Evolutionary conservation across 2,113 vertebrate species (phyloP).

Genomic region (Chinchilla lanigera): DNA sequence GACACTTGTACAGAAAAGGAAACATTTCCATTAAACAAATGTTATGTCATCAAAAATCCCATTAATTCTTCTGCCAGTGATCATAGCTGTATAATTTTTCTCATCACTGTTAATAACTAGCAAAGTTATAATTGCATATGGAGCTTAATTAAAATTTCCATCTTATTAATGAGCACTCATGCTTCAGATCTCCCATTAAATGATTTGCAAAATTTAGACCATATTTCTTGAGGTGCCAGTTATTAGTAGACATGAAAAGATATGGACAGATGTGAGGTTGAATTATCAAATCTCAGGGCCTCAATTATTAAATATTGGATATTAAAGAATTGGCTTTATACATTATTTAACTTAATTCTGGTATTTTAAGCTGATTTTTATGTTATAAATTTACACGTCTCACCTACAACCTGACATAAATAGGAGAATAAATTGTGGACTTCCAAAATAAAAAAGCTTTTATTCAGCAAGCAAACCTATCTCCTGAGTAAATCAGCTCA

Average conservation of each 20-base stretch:
- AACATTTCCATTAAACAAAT: conserved; percentile 80
- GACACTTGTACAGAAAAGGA: conserved; percentile 79
- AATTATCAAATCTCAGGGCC: conserved; percentile 27
- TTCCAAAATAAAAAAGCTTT: conserved; percentile 4
- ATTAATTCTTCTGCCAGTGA: conserved; percentile 61
- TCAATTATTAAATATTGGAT: conserved; percentile 22
- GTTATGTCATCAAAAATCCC: conserved; percentile 77
- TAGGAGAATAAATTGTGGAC: neutral
- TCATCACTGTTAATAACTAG: conserved; percentile 77
- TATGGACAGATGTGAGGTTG: neutral
- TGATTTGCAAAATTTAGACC: conserved; percentile 61
- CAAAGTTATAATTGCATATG: conserved; percentile 77
- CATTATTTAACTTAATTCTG: conserved; percentile 25
- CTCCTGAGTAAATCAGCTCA: neutral
- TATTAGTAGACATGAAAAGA: conserved; percentile 33
- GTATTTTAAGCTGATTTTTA: conserved; percentile 24
- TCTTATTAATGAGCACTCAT: conserved; percentile 66
- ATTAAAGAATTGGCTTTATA: neutral
- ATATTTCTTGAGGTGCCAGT: conserved; percentile 63
- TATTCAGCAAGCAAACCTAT: neutral
- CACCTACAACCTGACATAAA: neutral
- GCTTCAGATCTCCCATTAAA: conserved; percentile 66
- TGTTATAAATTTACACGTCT: neutral
- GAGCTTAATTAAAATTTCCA: conserved; percentile 82
- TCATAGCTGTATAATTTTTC: conserved; percentile 79